A percentile compares a stretch with the other conserved stretches of the same genome.
phyloP scores from a whole-genome alignment of 53 echinoderm and acorn worm genomes.

The Zoroaster sp. region DNA sequence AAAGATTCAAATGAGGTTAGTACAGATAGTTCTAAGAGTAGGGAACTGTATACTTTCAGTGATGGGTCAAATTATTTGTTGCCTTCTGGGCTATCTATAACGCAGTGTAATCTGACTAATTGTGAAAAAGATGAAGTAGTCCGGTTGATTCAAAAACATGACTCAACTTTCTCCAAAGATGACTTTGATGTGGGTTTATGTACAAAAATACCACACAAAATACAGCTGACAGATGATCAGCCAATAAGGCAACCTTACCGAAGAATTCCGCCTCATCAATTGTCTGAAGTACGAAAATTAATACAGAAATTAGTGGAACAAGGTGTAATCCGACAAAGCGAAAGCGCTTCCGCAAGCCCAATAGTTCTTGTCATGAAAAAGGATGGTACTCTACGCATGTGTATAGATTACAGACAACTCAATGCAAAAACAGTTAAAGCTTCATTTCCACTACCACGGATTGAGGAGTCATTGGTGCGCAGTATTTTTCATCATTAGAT shows the following conservation, averaged over 20 bases:
- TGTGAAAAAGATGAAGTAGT: neutral
- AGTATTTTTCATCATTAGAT: neutral
- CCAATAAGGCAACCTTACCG: constrained; percentile 52
- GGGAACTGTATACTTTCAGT: neutral
- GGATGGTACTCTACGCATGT: constrained; percentile 49
- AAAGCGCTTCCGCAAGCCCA: constrained; percentile 64
- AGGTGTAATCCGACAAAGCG: constrained; percentile 24
- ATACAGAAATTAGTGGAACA: constrained; percentile 45
- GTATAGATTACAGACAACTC: constrained; percentile 1
- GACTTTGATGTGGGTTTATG: constrained; percentile 62
- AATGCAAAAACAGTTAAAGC: constrained; percentile 50
- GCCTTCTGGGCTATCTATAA: neutral
- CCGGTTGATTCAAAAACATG: constrained; percentile 20
- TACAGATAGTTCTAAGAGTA: neutral
- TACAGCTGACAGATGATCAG: constrained; percentile 2
- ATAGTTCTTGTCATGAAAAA: constrained; percentile 46
- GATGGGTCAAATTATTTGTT: neutral
- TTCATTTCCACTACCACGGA: constrained; percentile 59
- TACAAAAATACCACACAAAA: constrained; percentile 49
- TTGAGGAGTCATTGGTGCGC: constrained; percentile 39
- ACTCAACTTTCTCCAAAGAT: constrained; percentile 44
- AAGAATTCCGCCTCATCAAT: constrained; percentile 41
- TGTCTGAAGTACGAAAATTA: constrained; percentile 42
- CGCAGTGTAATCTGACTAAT: neutral
- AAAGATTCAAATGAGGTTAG: neutral